A percentile compares a stretch with the other conserved stretches of the same genome.
These are phyloP conservation scores for Odocoileus virginianus DNA, from an alignment of 2,113 vertebrate genomes.

Conservation along the genomic window DNA sequence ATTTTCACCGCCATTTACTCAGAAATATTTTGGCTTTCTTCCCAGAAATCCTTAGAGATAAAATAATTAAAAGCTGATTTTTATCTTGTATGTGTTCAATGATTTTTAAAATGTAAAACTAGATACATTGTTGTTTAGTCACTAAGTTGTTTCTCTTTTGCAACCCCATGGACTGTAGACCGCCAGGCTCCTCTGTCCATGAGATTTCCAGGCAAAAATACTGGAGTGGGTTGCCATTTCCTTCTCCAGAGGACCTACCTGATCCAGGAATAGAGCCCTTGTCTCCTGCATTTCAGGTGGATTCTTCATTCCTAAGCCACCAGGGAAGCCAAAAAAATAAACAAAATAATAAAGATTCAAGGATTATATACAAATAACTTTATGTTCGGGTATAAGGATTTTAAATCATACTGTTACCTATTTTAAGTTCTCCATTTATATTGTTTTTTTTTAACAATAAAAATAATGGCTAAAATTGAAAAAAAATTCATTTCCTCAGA, in stretches of 20 bases:
- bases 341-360: not conserved
- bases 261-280: not conserved
- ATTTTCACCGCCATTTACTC: not conserved
- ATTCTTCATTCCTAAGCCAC: not conserved
- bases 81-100: not conserved
- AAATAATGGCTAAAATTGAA: not conserved
- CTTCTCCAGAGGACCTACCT: not conserved
- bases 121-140: not conserved
- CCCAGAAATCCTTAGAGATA: not conserved
- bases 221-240: not conserved
- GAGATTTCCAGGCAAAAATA: not conserved
- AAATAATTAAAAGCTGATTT: slow-evolving; percentile 29
- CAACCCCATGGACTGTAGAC: not conserved
- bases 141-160: not conserved
- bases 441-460: slow-evolving; percentile 7
- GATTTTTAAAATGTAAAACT: not conserved
- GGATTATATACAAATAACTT: not conserved
- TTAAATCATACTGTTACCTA: not conserved
- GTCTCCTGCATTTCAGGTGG: not conserved
- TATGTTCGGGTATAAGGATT: not conserved
- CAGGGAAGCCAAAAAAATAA: not conserved
- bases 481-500: not conserved
- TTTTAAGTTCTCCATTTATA: not conserved
- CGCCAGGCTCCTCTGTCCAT: not conserved
- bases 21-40: not conserved